Percentiles rank a stretch among this genome's conserved stretches.
phyloP scores from a whole-genome alignment of 23 tunicate genomes.

The Halocynthia roretzi region DNA sequence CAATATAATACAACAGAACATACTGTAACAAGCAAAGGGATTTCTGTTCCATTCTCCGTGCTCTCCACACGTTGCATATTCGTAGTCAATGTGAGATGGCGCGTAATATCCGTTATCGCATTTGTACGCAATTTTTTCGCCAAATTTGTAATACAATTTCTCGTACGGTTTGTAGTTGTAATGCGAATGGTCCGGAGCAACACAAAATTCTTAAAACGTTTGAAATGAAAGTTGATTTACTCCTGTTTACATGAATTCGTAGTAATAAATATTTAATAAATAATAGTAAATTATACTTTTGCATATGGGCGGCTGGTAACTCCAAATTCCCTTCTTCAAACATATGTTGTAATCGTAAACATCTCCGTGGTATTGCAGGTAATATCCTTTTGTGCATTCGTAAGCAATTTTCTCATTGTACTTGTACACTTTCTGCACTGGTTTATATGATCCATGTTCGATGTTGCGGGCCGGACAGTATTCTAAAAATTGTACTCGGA shows the following conservation, averaged over 20 bases:
- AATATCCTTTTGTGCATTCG: conserved; percentile 1
- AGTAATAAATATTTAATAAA: too few species aligned
- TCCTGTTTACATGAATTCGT: too few species aligned
- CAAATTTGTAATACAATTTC: not conserved
- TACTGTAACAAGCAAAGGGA: not conserved
- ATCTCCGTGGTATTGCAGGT: conserved; percentile 9
- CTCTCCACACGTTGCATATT: not conserved
- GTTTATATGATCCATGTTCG: conserved; percentile 4
- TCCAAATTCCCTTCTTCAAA: conserved; percentile 9
- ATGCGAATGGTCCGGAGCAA: not conserved
- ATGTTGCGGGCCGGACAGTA: not conserved
- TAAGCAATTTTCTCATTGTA: not conserved
- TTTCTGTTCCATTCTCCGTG: not conserved
- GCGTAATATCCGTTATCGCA: conserved; percentile 1
- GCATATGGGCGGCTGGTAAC: conserved; percentile 5
- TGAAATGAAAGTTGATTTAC: too few species aligned
- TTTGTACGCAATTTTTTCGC: not conserved
- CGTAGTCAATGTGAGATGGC: conserved; percentile 2
- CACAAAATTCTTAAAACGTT: conserved; percentile 1
- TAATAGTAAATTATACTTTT: too few species aligned
- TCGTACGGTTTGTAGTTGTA: conserved; percentile 6
- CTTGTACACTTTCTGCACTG: conserved; percentile 11
- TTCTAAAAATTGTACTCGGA: too few species aligned
- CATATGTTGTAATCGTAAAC: not conserved
- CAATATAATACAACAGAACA: too few species aligned